A percentile compares a stretch with the other conserved stretches of the same genome.
Conservation (phyloP, 2,888 invertebrate genomes). For the Cryptocephalus moraei region DNA sequence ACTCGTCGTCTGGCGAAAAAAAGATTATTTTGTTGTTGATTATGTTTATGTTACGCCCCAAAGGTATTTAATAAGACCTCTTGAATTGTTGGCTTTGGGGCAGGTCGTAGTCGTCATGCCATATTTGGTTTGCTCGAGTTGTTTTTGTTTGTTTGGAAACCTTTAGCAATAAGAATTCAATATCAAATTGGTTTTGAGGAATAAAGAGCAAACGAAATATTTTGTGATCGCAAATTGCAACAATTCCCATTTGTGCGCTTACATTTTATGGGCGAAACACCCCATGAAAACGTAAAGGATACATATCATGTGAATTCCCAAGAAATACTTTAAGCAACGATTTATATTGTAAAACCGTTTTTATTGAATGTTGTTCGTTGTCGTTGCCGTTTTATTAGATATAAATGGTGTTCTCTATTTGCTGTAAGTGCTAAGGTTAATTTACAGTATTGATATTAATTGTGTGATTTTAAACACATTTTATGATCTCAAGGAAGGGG, state of each 20-base stretch:
- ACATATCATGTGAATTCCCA: constrained; percentile 16
- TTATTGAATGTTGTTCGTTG: constrained; percentile 3
- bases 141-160: background rate
- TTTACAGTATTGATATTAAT: background rate
- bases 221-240: too few species aligned
- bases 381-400: constrained; percentile 3
- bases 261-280: constrained; percentile 7
- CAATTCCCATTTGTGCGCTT: constrained; percentile 7
- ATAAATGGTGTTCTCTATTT: background rate
- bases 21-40: background rate
- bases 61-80: background rate
- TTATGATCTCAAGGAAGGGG: background rate
- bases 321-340: constrained; percentile 12
- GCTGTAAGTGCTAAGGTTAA: background rate
- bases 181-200: too few species aligned
- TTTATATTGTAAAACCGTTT: constrained; percentile 4
- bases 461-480: background rate
- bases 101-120: background rate
- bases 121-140: background rate
- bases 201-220: too few species aligned
- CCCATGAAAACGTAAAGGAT: constrained; percentile 14
- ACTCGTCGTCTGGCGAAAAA: constrained; percentile 18
- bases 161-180: too few species aligned
- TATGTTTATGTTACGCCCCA: background rate
- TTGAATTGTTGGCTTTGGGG: background rate